Evolutionary conservation across 1,140 invertebrate species (phyloP).

Genomic region (Ganaspis sp.): DNA sequence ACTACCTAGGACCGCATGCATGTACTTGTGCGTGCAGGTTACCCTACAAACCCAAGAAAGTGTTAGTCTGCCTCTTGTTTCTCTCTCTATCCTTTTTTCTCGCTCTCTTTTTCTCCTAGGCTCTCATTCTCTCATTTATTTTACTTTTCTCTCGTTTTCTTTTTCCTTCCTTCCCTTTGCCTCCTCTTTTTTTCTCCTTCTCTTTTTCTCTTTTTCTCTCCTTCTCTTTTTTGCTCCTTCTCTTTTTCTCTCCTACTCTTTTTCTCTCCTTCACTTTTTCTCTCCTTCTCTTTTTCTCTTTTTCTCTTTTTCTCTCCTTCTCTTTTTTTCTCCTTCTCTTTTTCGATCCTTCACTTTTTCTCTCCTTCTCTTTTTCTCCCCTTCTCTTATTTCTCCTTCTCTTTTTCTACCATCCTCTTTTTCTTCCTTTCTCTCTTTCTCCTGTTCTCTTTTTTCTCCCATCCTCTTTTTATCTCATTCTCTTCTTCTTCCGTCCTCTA

Average conservation of each 20-base stretch:
- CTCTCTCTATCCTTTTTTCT: background rate
- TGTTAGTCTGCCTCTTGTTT: background rate
- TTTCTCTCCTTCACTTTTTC: background rate
- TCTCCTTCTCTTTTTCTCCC: background rate
- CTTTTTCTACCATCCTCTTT: background rate
- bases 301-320: background rate
- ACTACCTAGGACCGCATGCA: conserved; percentile 40
- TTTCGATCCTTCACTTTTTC: no score
- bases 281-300: background rate
- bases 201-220: background rate
- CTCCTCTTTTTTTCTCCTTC: background rate
- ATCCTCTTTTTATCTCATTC: no score
- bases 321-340: no score
- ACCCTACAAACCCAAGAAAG: background rate
- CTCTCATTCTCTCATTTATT: no score
- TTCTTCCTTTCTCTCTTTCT: background rate
- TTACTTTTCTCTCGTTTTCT: background rate
- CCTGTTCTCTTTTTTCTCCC: no score
- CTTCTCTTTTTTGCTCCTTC: no score
- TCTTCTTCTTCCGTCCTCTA: background rate
- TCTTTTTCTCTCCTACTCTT: background rate
- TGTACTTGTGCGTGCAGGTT: conserved; percentile 23
- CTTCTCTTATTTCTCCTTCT: no score
- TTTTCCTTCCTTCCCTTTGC: no score
- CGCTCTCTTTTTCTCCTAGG: background rate